Evolutionary conservation across 2,113 vertebrate genomes (phyloP), one percentile per base, ranked within the genome.

Genomic region (Struthio camelus): DNA sequence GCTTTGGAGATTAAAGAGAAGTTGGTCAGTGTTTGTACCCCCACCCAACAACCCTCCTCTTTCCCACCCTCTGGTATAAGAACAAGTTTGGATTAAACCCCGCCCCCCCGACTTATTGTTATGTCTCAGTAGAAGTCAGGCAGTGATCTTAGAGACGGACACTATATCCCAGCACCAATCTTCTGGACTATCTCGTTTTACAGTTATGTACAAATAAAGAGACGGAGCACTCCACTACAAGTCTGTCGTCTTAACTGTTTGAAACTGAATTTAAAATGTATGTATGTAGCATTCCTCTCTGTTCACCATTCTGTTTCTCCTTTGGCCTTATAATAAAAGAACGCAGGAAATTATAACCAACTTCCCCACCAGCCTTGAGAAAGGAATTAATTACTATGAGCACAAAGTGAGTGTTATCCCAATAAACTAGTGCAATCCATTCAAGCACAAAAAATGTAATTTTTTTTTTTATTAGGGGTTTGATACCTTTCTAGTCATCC

Each of bases 301-400:
- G 92, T 50, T 95, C 72, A 30, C 89, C 86, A 87, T 77, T 92
- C 94, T 30, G 95, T 36, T 92, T 87, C 97, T 96, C 96, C 97
- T 95, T 95, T 96, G 96, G 97, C 95, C 96, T 38, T n/a, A 78
- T 25, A 88, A 97, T 91, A 92, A 96, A 97, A 97, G 97, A 97
- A 91, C 9, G 86, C 93, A 92, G 83, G 95, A 96, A 98, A 97
- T 96, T 95, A 95, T 91, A 94, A 85, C 93, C 82, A 95, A 97
- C 72, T 73, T 81, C 93, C 94, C 83, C 81, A 95, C 87, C 89
- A 82, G 93, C 97, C 94, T 80, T 88, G 93, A 94, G 96, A 69
- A 88, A 70, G 89, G 96, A 97, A 97, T 98, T 97, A 97, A 97
- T 97, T 97, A 97, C 89, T 11, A 90, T 36, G 62, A 89, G 94